Base-by-base conservation (phyloP, 2,113 vertebrate species). In the Anguilla japonica region DNA sequence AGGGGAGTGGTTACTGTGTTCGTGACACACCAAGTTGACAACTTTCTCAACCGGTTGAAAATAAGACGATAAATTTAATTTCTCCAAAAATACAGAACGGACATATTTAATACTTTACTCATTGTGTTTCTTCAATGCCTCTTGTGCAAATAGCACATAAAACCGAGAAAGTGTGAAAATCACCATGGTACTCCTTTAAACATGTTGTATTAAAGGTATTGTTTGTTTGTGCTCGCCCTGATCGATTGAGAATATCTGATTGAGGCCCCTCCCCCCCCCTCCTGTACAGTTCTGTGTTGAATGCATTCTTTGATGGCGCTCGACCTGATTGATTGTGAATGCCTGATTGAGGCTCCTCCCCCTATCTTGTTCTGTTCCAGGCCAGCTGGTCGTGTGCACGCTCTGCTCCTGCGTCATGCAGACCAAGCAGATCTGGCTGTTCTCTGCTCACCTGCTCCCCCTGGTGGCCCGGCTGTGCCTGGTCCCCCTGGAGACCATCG, bases 351-450 rank as follows among this genome's bases (percentile, higher is more conserved):
- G 94, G 93, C 94, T 83, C 79, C 81, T 39, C 46, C 34, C 15
- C 71, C 7, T 85, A 41, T 82, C 18, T 85, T 1, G 87, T 89
- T 63, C 26, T 86, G 43, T 93, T 95, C 2, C 94, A 98, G 97
- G 97, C 95, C 98, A 99, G 95, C 93, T 99, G 92, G 98, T 99
- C 94, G 98, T 99, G 16, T 99, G 98, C 86, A 99, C 98, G 0
- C 94, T 99, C 39, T 99, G 98, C 93, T 99, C 98, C 88, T 98
- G 98, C 87, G 98, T 99, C 90, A 99, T 99, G 98, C 98, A 98
- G 93, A 99, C 98, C 34, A 99, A 99, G 89, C 97, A 98, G 95
- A 99, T 99, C 88, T 99, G 98, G 98, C 96, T 99, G 0, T 99
- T 99, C 89, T 99, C 98, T 0, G 98, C 98, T 89, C 98, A 99